These are phyloP conservation scores for Macropis europaea DNA, from an alignment of 2,888 invertebrate species.

Conservation along the genomic window DNA sequence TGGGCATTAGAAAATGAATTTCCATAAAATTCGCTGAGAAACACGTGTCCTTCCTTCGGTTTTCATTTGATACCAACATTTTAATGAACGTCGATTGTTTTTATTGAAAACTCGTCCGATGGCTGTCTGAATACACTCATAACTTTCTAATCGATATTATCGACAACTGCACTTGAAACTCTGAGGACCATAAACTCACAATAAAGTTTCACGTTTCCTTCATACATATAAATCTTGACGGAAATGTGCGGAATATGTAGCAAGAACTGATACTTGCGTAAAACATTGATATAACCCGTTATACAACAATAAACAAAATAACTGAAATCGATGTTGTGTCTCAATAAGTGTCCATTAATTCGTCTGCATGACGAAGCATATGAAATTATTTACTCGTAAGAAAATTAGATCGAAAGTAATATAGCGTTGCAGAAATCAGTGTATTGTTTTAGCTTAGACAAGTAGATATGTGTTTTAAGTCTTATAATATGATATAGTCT, in stretches of 20 bases:
- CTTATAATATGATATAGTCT: constrained; percentile 7
- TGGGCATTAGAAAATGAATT: neutral
- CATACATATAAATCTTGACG: constrained; percentile 11
- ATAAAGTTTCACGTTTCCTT: constrained; percentile 60
- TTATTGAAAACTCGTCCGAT: neutral
- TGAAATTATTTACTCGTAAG: constrained; percentile 36
- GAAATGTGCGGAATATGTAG: constrained; percentile 5
- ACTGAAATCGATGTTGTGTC: constrained; percentile 58
- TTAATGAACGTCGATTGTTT: neutral
- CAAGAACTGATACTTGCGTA: neutral
- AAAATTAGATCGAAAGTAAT: constrained; percentile 12
- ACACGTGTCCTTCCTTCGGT: too few relatives aligned
- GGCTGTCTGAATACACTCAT: constrained; percentile 20
- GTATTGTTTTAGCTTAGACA: constrained; percentile 41
- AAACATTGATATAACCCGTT: constrained; percentile 12
- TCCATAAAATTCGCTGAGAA: too few relatives aligned
- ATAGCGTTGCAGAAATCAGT: constrained; percentile 30
- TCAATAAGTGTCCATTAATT: constrained; percentile 63
- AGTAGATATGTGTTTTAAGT: constrained; percentile 30
- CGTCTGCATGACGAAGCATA: constrained; percentile 21
- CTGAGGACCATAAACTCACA: constrained; percentile 73
- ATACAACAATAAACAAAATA: constrained; percentile 19
- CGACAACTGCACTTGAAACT: constrained; percentile 58
- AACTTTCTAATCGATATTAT: constrained; percentile 19
- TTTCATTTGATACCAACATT: neutral